Base-by-base conservation (phyloP, 2,888 invertebrate species). In the Meiosimyza decipiens region DNA sequence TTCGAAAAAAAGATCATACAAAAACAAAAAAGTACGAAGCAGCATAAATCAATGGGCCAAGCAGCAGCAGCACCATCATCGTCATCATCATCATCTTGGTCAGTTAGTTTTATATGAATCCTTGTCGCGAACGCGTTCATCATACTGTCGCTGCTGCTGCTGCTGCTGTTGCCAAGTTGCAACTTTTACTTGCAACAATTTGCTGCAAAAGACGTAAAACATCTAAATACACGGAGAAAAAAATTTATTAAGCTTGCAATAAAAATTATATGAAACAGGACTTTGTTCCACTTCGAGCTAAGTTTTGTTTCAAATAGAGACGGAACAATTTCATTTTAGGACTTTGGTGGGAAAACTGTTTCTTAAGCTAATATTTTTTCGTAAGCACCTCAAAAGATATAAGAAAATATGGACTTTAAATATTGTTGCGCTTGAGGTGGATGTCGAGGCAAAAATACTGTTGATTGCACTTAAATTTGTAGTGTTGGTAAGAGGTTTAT, bases 101-200 rank as follows among this genome's bases (percentile, higher is more conserved):
- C 59, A 7, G 11, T 60, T 28, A 40, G 6, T 40, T 40, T 40
- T 9, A 40, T 40, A 40, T 12, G 50, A 28, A 12, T 64, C 51
- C 22, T 6, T 9, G 7, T 50, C 28, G 12, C 15, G 49, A 63
- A 18, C 49, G 55, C 60, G 40, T 69, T 62, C 60, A 69, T 69
- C 69, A 69, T 33, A 33, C n/a, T 33, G 28, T 51, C 28, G 60
- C 50, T 11, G 16, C 50, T 47, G 64, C 49, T n/a, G 60, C 50
- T 11, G 16, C 50, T 49, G 63, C 15, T 16, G 49, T 49, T 18
- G 49, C 40, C 67, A 80, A 81, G 81, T 80, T 80, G 81, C 82
- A 82, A 82, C 79, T 81, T 81, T 81, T 81, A 81, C 81, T 81
- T 80, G 77, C 80, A 82, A 79, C 80, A 81, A 81, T 81, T 82